Conservation (phyloP, 2,888 invertebrate species). For the Drosophila dives region DNA sequence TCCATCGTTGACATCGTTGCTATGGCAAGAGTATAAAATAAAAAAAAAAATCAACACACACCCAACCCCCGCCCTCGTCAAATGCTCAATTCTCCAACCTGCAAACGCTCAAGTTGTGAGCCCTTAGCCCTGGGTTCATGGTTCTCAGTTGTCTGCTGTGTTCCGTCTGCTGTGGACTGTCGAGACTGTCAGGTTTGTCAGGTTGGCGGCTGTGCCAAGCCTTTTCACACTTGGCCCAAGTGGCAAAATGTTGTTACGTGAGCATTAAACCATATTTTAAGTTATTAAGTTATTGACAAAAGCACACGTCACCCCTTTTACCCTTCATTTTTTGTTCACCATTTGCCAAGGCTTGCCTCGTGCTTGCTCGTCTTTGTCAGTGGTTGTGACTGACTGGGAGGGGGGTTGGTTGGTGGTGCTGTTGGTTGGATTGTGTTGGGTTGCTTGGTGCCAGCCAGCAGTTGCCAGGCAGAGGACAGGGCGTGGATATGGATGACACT, state of each 20-base stretch:
- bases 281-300: conserved; percentile 82
- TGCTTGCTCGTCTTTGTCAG: conserved; percentile 1
- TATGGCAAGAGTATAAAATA: conserved; percentile 1
- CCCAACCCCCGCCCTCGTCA: not conserved
- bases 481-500: conserved; percentile 68
- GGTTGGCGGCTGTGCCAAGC: conserved; percentile 43
- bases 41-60: conserved; percentile 3
- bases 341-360: conserved; percentile 10
- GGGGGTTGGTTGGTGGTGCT: not conserved
- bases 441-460: conserved; percentile 1
- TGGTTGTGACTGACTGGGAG: not conserved
- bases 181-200: conserved; percentile 8
- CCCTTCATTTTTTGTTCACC: not conserved
- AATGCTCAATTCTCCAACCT: conserved; percentile 19
- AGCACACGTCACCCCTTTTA: conserved; percentile 71
- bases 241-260: conserved; percentile 79
- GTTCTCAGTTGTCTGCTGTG: conserved; percentile 21
- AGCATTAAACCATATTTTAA: conserved; percentile 81
- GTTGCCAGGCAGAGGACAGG: conserved; percentile 37
- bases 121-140: conserved; percentile 41
- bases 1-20: conserved; percentile 3
- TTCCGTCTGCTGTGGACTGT: not conserved
- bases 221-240: conserved; percentile 68
- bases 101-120: conserved; percentile 27
- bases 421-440: not conserved